These are phyloP conservation scores for Eristalinus sepulchralis DNA, from an alignment of 2,888 invertebrate genomes.

Conservation along the genomic window DNA sequence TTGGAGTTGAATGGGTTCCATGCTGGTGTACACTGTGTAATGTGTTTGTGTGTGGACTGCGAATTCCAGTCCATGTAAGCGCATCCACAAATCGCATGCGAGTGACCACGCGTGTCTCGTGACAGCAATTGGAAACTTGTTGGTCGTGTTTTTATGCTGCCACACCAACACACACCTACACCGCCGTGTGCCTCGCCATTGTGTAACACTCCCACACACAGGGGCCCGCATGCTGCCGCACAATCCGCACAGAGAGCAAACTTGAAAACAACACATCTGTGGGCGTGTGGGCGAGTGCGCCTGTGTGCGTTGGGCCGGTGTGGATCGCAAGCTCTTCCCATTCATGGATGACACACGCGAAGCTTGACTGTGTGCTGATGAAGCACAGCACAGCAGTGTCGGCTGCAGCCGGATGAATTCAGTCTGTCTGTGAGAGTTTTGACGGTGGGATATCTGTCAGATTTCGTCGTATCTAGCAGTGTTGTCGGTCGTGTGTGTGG, in stretches of 20 bases:
- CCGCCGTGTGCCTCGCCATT: not conserved
- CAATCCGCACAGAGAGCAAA: not conserved
- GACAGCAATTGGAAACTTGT: not conserved
- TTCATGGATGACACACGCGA: not conserved
- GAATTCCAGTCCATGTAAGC: not conserved
- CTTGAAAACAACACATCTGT: not conserved
- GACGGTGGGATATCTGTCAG: not conserved
- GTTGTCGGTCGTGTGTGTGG: not conserved
- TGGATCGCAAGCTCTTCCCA: not conserved
- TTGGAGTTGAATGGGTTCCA: not conserved
- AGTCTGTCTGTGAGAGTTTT: not conserved
- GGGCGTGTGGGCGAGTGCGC: not conserved
- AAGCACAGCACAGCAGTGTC: not conserved
- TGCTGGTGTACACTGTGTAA: too few relatives aligned
- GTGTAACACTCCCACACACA: not conserved
- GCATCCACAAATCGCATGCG: not conserved
- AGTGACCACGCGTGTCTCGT: not conserved
- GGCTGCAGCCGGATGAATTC: not conserved
- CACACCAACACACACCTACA: not conserved
- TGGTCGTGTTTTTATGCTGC: not conserved
- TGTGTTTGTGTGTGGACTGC: not conserved
- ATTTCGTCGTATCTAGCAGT: not conserved
- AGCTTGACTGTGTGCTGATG: not conserved
- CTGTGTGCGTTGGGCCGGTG: not conserved
- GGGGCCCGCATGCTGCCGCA: not conserved